Percentiles rank a stretch among this genome's conserved stretches.
phyloP scores from a whole-genome alignment of 2,113 vertebrate species.

The Rhinogobius similis region DNA sequence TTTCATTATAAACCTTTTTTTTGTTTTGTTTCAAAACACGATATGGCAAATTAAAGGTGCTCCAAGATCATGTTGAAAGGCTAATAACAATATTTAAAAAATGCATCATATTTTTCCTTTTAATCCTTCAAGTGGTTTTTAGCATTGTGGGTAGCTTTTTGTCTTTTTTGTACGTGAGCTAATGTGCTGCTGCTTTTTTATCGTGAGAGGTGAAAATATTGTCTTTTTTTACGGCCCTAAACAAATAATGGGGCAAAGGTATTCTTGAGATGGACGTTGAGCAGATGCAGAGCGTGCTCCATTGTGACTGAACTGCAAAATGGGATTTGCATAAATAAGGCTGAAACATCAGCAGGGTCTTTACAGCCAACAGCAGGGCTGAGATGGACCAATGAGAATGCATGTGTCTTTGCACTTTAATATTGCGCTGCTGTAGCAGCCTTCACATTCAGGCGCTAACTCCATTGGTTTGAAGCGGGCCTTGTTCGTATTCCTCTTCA shows the following conservation, averaged over 20 bases:
- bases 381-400: constrained; percentile 47
- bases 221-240: constrained; percentile 48
- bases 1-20: too few relatives aligned
- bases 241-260: constrained; percentile 58
- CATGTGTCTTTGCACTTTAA: constrained; percentile 14
- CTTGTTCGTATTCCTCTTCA: constrained; percentile 32
- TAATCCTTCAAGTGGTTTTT: too few relatives aligned
- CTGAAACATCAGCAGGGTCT: constrained; percentile 69
- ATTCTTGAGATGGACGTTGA: constrained; percentile 64
- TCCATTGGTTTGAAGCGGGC: constrained; percentile 19
- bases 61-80: too few relatives aligned
- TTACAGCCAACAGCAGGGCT: constrained; percentile 63
- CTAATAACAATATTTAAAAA: too few relatives aligned
- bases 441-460: constrained; percentile 20
- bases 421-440: constrained; percentile 17
- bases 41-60: too few relatives aligned
- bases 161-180: constrained; percentile 1
- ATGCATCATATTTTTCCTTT: too few relatives aligned
- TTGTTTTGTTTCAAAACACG: too few relatives aligned
- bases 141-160: too few relatives aligned
- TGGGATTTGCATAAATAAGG: constrained; percentile 81
- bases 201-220: constrained; percentile 45
- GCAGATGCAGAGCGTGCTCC: constrained; percentile 59
- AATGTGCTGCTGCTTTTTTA: constrained; percentile 2
- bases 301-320: constrained; percentile 77